Evolutionary conservation across 1,140 invertebrate genomes (phyloP).

Genomic region (Calycopis cecrops): DNA sequence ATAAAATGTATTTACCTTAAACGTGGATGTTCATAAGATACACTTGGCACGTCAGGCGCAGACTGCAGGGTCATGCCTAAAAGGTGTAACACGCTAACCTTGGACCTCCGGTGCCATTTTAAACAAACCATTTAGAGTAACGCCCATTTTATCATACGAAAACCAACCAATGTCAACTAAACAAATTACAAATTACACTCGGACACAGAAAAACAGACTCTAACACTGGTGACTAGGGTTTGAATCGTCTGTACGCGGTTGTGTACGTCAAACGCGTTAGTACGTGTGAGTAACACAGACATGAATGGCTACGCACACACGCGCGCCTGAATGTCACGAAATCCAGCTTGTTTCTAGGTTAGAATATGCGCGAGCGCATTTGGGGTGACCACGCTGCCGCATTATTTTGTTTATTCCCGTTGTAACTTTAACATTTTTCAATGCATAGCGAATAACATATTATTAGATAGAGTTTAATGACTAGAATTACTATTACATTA

Average conservation of each 20-base stretch:
- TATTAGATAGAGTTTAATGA: no score
- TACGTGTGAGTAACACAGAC: conserved; percentile 44
- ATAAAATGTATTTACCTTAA: conserved; percentile 13
- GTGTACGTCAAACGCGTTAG: conserved; percentile 26
- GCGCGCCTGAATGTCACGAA: conserved; percentile 60
- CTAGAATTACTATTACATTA: no score
- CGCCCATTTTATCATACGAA: conserved; percentile 68
- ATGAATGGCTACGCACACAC: conserved; percentile 54
- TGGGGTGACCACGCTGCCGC: conserved; percentile 33
- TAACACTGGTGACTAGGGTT: conserved; percentile 28
- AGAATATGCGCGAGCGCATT: conserved; percentile 57
- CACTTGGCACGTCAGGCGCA: conserved; percentile 3
- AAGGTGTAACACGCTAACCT: conserved; percentile 26
- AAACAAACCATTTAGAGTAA: conserved; percentile 50
- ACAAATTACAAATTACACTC: conserved; percentile 33
- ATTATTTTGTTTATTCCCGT: neutral
- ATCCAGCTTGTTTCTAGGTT: conserved; percentile 69
- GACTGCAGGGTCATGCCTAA: conserved; percentile 16
- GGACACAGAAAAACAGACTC: conserved; percentile 22
- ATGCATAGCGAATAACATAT: no score
- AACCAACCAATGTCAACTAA: conserved; percentile 59
- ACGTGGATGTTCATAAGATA: neutral
- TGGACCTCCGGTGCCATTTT: conserved; percentile 43
- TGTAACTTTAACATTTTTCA: no score
- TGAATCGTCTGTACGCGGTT: conserved; percentile 16